phyloP scores from a whole-genome alignment of 2,797 vertebrate species.

The Phoeniculus purpureus region DNA sequence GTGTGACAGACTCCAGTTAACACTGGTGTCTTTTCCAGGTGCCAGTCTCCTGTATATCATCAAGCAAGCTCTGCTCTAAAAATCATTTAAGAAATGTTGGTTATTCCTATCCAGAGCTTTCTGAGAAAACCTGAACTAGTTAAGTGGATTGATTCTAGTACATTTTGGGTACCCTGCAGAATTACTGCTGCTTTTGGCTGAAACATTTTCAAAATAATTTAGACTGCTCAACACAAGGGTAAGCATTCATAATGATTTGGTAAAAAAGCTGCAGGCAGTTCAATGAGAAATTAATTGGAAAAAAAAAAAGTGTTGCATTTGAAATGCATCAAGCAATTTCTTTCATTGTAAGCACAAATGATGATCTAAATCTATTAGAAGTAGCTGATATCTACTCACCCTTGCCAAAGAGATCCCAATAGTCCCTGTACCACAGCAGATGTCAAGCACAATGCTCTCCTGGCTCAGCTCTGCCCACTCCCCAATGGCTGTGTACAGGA shows the following conservation, averaged over 20 bases:
- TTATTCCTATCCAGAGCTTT: neutral
- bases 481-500: constrained; percentile 89
- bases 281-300: neutral
- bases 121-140: neutral
- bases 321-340: neutral
- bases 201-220: neutral
- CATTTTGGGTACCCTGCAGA: neutral
- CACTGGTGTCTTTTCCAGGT: accelerated
- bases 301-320: neutral
- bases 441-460: constrained; percentile 89
- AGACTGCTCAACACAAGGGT: neutral
- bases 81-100: accelerated
- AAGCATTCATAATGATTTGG: neutral
- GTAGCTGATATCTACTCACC: constrained; percentile 79
- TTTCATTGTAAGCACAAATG: neutral
- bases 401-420: constrained; percentile 94
- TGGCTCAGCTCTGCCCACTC: constrained; percentile 91
- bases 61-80: neutral
- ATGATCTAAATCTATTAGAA: neutral
- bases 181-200: neutral
- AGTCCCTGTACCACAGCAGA: constrained; percentile 96
- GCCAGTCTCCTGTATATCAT: neutral
- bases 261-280: neutral
- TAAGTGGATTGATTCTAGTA: no score
- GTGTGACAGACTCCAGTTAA: neutral